These are phyloP conservation scores for Chydorus sphaericus DNA, from an alignment of 2,888 invertebrate species.

Conservation along the genomic window DNA sequence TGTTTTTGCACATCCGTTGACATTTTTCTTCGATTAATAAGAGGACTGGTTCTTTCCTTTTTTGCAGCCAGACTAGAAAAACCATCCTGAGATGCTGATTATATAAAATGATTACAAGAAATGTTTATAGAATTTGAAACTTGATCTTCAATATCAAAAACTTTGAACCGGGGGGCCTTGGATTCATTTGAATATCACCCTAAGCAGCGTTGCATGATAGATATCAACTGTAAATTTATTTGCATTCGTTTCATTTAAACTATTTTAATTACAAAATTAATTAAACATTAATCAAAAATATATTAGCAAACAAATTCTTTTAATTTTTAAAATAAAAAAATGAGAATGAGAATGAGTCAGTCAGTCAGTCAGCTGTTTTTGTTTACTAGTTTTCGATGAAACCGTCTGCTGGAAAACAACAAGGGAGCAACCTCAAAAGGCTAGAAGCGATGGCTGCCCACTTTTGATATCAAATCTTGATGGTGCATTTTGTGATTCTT, in stretches of 20 bases:
- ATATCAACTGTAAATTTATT: no score
- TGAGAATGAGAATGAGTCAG: background rate
- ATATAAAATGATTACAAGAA: no score
- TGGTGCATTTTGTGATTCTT: background rate
- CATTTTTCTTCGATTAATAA: background rate
- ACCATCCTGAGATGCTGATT: no score
- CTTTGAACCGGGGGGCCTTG: background rate
- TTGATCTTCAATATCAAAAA: background rate
- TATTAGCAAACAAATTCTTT: no score
- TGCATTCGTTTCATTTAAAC: background rate
- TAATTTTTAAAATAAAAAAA: no score
- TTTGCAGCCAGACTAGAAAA: background rate
- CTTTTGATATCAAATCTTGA: background rate
- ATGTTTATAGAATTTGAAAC: no score
- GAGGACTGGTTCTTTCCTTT: background rate
- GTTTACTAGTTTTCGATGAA: no score
- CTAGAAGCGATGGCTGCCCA: no score
- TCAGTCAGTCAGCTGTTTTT: background rate
- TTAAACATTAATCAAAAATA: no score
- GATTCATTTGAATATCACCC: no score
- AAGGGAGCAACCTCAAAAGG: no score
- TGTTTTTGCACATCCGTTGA: constrained; percentile 1
- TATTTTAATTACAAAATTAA: no score
- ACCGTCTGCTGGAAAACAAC: constrained; percentile 2
- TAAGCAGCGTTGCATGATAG: constrained; percentile 1